Evolutionary conservation across 1,140 invertebrate genomes (phyloP), one percentile per base, ranked within the genome.

Genomic region (Trichogramma pretiosum): DNA sequence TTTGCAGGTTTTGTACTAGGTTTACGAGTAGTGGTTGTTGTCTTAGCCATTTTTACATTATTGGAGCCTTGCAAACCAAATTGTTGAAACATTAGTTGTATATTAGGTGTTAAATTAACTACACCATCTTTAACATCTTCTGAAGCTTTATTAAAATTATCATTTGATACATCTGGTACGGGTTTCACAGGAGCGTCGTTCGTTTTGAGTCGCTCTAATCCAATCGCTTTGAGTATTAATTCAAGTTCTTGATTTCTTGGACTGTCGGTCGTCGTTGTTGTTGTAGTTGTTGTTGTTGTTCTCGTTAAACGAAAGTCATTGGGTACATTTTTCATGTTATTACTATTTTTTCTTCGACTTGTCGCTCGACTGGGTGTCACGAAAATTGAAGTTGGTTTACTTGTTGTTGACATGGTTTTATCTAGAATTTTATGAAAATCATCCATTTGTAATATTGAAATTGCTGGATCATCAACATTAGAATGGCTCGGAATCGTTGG

Each of bases 161-260:
- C 61, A 18, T 54, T 52, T 28, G 24, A 7, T 28, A 11, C 5
- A 7, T 28, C 11, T 11, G 24, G 24, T 11, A 28, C 11, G 24
- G 5, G n/a, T 13, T 43, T 49, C 5, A 34, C 36, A 0, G 50
- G n/a, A 5, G 32, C 9, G 28, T 35, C 1, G 23, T n/a, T 16
- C n/a, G 13, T 2, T 28, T 51, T 51, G 0, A 30, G 44, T 3
- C 58, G 56, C 3, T 52, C 49, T 2, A 75, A 48, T 2, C 71
- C 71, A 9, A 74, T 64, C 0, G 68, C 68, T 7, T 65, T 63
- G 3, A 75, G 45, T 3, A 75, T 50, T 8, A 70, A 60, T 51
- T 68, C 60, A 2, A 73, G 61, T 21, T 74, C 64, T n/a, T n/a
- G n/a, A n/a, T n/a, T n/a, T n/a, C n/a, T n/a, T n/a, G n/a, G n/a